These are phyloP conservation scores for Nymphalis polychloros DNA, from an alignment of 2,888 invertebrate species.

Conservation along the genomic window DNA sequence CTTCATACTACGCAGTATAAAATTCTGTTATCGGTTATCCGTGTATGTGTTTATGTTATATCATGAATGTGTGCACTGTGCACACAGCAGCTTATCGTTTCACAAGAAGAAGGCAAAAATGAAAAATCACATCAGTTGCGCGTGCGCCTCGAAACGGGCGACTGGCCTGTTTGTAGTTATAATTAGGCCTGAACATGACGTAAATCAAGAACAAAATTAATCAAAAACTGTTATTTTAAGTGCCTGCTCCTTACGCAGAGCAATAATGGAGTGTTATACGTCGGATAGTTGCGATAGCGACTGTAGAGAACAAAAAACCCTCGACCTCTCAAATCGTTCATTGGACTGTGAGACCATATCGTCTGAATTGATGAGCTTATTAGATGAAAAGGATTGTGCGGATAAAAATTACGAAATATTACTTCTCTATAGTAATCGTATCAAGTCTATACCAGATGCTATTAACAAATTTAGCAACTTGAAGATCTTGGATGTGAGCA, in stretches of 20 bases:
- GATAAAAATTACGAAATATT: constrained; percentile 85
- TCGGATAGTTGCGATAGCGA: constrained; percentile 93
- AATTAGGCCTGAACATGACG: constrained; percentile 50
- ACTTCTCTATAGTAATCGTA: constrained; percentile 92
- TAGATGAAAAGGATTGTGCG: constrained; percentile 82
- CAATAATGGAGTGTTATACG: constrained; percentile 88
- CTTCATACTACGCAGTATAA: constrained; percentile 18
- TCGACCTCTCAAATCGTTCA: constrained; percentile 82
- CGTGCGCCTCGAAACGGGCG: constrained; percentile 63
- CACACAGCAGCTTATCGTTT: constrained; percentile 9
- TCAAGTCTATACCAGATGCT: constrained; percentile 85
- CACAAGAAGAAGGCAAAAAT: constrained; percentile 17
- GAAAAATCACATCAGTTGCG: constrained; percentile 62
- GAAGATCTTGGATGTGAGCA: constrained; percentile 91
- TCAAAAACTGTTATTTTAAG: constrained; percentile 29
- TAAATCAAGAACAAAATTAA: constrained; percentile 43
- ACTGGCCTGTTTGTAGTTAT: constrained; percentile 28
- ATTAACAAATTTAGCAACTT: constrained; percentile 86
- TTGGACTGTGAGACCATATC: constrained; percentile 82
- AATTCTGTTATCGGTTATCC: constrained; percentile 18
- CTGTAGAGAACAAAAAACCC: constrained; percentile 85
- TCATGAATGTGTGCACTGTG: constrained; percentile 15
- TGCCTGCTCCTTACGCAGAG: constrained; percentile 26
- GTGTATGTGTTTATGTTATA: constrained; percentile 6
- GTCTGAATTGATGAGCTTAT: constrained; percentile 82